These are phyloP conservation scores for Pandion haliaetus DNA, from an alignment of 2,113 vertebrate species.

Conservation along the genomic window DNA sequence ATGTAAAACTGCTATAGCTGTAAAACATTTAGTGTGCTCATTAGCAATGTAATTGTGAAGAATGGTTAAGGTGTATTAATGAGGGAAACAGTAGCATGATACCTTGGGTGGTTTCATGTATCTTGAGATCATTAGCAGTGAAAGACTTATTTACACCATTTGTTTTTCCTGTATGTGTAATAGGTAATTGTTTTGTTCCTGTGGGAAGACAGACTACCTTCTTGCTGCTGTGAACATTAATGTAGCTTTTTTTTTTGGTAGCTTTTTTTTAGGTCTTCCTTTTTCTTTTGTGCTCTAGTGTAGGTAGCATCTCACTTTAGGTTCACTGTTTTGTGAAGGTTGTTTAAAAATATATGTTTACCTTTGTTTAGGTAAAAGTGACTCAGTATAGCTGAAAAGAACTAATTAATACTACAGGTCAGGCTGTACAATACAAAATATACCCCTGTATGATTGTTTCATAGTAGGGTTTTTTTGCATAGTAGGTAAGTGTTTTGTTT, in stretches of 20 bases:
- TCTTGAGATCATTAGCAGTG: background rate
- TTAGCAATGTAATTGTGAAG: background rate
- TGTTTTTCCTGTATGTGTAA: background rate
- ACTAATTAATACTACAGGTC: background rate
- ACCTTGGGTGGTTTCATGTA: background rate
- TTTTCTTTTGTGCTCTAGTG: background rate
- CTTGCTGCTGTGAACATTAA: background rate
- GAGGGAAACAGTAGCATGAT: background rate
- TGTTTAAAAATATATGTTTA: background rate
- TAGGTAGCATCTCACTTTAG: background rate
- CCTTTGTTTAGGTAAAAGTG: background rate
- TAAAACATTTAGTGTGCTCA: background rate
- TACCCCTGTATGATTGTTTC: background rate
- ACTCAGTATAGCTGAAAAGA: background rate
- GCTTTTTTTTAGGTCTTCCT: background rate
- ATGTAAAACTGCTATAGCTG: background rate
- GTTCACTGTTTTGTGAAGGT: background rate
- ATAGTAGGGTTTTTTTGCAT: background rate
- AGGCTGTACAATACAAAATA: background rate
- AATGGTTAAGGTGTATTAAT: background rate
- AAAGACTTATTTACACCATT: background rate
- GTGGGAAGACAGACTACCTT: background rate
- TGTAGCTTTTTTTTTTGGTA: background rate
- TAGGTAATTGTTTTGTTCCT: background rate
- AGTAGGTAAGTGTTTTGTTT: background rate